phyloP scores from a whole-genome alignment of 2,797 vertebrate genomes.

The Intellagama lesueurii region DNA sequence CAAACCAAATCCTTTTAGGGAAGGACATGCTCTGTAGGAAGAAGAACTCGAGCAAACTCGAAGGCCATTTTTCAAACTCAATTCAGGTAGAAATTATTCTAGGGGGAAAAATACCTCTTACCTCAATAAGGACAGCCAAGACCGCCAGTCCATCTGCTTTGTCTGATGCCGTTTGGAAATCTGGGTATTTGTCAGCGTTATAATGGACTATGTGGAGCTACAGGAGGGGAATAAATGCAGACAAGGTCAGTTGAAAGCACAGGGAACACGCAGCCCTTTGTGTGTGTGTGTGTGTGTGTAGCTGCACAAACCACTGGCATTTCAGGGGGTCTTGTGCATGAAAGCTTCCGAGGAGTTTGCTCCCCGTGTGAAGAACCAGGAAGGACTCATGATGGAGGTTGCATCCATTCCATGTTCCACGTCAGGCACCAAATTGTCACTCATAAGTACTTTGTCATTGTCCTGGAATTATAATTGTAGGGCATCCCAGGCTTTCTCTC shows the following conservation, averaged over 20 bases:
- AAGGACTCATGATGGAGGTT: neutral
- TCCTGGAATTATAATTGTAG: conserved; percentile 16
- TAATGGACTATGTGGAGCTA: conserved; percentile 97
- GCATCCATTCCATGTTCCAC: too few species aligned
- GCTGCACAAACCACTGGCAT: too few species aligned
- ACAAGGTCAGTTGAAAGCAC: neutral
- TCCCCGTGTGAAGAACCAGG: neutral
- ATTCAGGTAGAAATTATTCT: neutral
- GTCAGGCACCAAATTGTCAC: neutral
- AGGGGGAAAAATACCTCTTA: conserved; percentile 69
- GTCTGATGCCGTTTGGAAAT: conserved; percentile 83
- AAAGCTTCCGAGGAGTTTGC: neutral
- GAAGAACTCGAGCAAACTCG: neutral
- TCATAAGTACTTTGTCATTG: neutral
- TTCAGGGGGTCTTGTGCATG: neutral
- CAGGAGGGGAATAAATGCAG: conserved; percentile 22
- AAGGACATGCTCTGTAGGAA: neutral
- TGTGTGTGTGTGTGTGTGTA: too few species aligned
- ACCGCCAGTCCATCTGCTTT: conserved; percentile 92
- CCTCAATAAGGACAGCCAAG: conserved; percentile 93
- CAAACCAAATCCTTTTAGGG: neutral
- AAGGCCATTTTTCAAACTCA: neutral
- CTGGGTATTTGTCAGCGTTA: conserved; percentile 91
- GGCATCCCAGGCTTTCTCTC: neutral
- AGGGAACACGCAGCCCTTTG: neutral